Percentiles rank a stretch among this genome's conserved stretches.
Conservation (phyloP, 2,113 vertebrate genomes). For the Callorhinus ursinus region DNA sequence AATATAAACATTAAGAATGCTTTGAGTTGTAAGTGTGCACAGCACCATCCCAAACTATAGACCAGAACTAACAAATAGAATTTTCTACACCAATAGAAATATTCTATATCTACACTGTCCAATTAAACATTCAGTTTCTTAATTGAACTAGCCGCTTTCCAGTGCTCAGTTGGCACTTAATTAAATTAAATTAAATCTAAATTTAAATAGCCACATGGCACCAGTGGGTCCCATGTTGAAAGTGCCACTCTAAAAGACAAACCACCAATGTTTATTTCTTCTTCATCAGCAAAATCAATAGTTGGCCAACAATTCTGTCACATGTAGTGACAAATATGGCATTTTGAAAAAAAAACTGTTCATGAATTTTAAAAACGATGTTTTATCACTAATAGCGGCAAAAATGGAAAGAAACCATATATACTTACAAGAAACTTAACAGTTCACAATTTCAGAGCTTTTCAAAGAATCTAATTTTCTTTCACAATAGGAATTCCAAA, state of each 20-base stretch:
- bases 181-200: not conserved
- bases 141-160: not conserved
- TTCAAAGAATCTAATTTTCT: conserved; percentile 57
- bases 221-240: not conserved
- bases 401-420: not conserved
- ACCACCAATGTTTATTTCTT: not conserved
- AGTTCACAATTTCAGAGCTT: not conserved
- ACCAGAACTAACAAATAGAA: not conserved
- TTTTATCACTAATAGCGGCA: not conserved
- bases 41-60: not conserved
- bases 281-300: not conserved
- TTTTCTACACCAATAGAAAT: not conserved
- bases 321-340: not conserved
- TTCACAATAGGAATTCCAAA: conserved; percentile 16
- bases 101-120: not conserved
- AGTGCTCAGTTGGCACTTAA: not conserved
- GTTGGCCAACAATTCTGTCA: not conserved
- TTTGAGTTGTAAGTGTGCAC: not conserved
- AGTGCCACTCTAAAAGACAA: not conserved
- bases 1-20: not conserved
- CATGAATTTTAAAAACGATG: not conserved
- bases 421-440: not conserved
- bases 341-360: not conserved
- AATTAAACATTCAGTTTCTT: not conserved
- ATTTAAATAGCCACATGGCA: not conserved